These are phyloP conservation scores for Nasua narica DNA, from an alignment of 2,797 vertebrate genomes.

Conservation along the genomic window DNA sequence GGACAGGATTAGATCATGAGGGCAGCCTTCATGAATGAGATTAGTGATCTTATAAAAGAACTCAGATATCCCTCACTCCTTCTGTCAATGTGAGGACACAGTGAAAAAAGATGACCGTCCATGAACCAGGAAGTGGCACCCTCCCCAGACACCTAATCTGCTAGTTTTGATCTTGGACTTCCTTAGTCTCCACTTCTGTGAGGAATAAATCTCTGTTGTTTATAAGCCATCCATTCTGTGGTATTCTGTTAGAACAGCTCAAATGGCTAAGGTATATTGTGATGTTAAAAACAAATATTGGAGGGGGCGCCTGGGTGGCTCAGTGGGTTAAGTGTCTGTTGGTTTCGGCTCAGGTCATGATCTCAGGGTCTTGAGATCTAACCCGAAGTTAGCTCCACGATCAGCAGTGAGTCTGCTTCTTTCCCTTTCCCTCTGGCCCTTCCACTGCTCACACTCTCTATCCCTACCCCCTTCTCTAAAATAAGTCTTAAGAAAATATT, in stretches of 20 bases:
- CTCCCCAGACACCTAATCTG: background rate
- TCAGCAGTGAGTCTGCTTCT: background rate
- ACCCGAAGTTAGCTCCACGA: background rate
- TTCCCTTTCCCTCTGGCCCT: background rate
- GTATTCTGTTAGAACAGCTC: background rate
- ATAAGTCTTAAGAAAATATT: background rate
- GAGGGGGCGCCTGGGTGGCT: background rate
- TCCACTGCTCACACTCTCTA: background rate
- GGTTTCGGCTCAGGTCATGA: background rate
- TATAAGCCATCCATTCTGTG: background rate
- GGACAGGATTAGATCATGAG: background rate
- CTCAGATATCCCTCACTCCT: background rate
- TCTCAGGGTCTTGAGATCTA: background rate
- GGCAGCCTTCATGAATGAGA: background rate
- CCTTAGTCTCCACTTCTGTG: background rate
- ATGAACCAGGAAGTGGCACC: background rate
- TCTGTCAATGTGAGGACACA: background rate
- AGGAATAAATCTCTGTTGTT: background rate
- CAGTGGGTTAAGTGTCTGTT: background rate
- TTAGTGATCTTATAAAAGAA: background rate
- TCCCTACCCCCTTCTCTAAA: background rate
- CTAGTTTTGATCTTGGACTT: background rate
- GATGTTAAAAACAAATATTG: constrained; percentile 29
- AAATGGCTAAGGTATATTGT: background rate
- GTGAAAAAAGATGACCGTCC: background rate